phyloP scores from a whole-genome alignment of 2,113 vertebrate species.

The Aleadryas rufinucha region DNA sequence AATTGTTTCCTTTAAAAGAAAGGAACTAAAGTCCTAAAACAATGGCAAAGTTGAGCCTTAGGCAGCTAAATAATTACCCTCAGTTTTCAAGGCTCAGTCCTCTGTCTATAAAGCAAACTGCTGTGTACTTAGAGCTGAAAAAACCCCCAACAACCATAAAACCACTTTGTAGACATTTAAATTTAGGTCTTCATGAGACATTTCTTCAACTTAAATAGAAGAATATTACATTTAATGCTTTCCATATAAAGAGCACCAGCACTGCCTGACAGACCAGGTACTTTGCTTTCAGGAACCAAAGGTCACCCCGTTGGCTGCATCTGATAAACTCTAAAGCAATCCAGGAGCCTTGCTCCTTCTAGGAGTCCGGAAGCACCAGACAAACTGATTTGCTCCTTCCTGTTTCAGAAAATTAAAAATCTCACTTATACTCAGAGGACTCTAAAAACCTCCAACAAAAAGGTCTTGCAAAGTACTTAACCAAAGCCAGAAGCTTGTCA shows the following conservation, averaged over 20 bases:
- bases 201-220: slow-evolving; percentile 2
- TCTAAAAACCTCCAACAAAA: slow-evolving; percentile 63
- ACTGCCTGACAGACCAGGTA: slow-evolving; percentile 11
- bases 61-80: slow-evolving; percentile 63
- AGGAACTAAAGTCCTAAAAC: slow-evolving; percentile 51
- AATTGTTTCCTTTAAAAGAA: slow-evolving; percentile 46
- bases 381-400: slow-evolving; percentile 78
- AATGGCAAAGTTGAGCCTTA: slow-evolving; percentile 61
- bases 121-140: slow-evolving; percentile 1
- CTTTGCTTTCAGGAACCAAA: slow-evolving; percentile 64
- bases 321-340: slow-evolving; percentile 74
- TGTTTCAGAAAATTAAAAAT: slow-evolving; percentile 77
- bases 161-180: slow-evolving; percentile 20
- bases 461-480: slow-evolving; percentile 67
- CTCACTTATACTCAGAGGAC: slow-evolving; percentile 72
- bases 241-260: slow-evolving; percentile 34
- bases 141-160: slow-evolving; percentile 8
- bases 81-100: slow-evolving; percentile 44
- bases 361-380: slow-evolving; percentile 70
- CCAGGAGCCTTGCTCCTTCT: slow-evolving; percentile 65
- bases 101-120: slow-evolving; percentile 56
- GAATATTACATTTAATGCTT: slow-evolving; percentile 34
- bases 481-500: slow-evolving; percentile 76
- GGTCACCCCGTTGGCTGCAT: slow-evolving; percentile 71
- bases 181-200: slow-evolving; percentile 21